Conservation (phyloP, 2,113 vertebrate genomes). For the Oryzias javanicus region DNA sequence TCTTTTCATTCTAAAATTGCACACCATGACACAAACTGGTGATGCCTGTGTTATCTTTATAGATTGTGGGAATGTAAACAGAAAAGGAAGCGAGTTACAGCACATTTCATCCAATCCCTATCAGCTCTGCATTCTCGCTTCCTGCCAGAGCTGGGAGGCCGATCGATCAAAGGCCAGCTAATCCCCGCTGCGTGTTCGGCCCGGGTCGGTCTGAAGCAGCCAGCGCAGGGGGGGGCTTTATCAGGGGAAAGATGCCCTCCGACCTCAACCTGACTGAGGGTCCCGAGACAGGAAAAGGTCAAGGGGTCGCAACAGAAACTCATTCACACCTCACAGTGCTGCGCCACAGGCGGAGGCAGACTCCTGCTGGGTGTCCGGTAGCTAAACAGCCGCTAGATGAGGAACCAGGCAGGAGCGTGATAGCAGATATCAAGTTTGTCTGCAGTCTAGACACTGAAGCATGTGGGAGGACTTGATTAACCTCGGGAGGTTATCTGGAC, state of each 20-base stretch:
- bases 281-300: constrained; percentile 65
- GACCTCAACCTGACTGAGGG: constrained; percentile 47
- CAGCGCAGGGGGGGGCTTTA: constrained; percentile 33
- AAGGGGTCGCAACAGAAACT: constrained; percentile 59
- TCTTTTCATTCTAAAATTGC: neutral
- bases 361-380: constrained; percentile 36
- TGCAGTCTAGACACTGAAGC: constrained; percentile 66
- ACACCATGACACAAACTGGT: neutral
- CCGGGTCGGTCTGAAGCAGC: constrained; percentile 15
- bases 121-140: constrained; percentile 24
- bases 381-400: constrained; percentile 36
- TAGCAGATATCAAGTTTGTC: constrained; percentile 55
- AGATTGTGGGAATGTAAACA: constrained; percentile 38
- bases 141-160: constrained; percentile 31
- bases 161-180: constrained; percentile 60
- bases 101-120: constrained; percentile 32
- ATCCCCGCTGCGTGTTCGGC: constrained; percentile 37
- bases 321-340: constrained; percentile 64
- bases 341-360: constrained; percentile 18
- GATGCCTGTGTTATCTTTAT: constrained; percentile 10
- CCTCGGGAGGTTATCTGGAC: constrained; percentile 48
- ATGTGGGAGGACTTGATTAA: constrained; percentile 52
- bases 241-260: constrained; percentile 58
- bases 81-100: constrained; percentile 28
- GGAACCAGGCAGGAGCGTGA: constrained; percentile 30